Base-by-base conservation (phyloP, 2,888 invertebrate genomes). In the Scaptodrosophila latifasciaeformis region DNA sequence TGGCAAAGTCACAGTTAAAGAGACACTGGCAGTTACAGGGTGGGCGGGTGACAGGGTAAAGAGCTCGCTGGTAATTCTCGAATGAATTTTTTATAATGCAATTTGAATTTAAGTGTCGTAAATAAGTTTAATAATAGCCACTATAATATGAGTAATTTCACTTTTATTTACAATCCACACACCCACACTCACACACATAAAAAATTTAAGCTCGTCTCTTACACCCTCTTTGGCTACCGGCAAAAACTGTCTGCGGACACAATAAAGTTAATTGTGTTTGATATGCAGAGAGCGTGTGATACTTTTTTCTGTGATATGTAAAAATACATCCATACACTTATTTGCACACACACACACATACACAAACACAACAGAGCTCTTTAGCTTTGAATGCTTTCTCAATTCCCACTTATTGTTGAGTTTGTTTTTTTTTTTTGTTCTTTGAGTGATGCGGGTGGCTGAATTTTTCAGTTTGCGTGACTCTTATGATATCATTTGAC, bases 151-250 rank as follows among this genome's bases (percentile, higher is more conserved):
- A 47, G 53, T 56, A 62, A 75, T 79, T 79, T 74, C 57, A 60
- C 71, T 71, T 60, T 58, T 78, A 70, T 70, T 74, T 70, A 67
- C 19, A 40, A 19, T 64, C 17, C 47, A 50, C 31, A 19, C 15
- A 13, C 19, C 49, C 52, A 54, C 21, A 40, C 21, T 35, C 37
- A 39, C 24, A 24, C 24, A 7, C 3, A 24, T 24, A 7, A n/a
- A n/a, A n/a, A n/a, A n/a, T n/a, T n/a, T n/a, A n/a, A n/a, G n/a
- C n/a, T n/a, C n/a, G n/a, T n/a, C n/a, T n/a, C n/a, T n/a, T n/a
- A n/a, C n/a, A n/a, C n/a, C n/a, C n/a, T n/a, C 27, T 9, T 27
- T 27, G n/a, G n/a, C 40, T 7, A 21, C 21, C 50, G 55, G 56
- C 47, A 56, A 49, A 58, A 66, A n/a, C 27, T 45, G 45, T 18